Evolutionary conservation across 2,113 vertebrate species (phyloP).

Genomic region (Uropsilus gracilis): DNA sequence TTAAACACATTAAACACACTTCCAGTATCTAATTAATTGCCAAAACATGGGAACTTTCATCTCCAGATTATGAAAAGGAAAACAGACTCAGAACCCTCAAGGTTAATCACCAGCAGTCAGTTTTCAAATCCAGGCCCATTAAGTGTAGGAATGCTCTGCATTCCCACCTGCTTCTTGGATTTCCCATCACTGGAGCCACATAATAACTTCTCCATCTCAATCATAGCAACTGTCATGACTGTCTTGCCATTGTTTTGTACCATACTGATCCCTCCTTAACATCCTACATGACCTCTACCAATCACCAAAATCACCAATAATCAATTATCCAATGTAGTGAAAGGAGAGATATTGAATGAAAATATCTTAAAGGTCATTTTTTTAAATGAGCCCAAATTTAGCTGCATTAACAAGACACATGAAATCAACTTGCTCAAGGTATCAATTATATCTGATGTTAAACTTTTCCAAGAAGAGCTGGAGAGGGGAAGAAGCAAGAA

Average conservation of each 20-base stretch:
- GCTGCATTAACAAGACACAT: conserved; percentile 1
- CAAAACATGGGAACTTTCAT: neutral
- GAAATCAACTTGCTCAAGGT: neutral
- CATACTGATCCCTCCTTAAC: neutral
- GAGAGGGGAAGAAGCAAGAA: too few species aligned
- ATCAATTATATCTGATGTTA: conserved; percentile 29
- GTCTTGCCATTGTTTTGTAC: neutral
- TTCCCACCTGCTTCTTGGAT: neutral
- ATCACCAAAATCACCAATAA: too few species aligned
- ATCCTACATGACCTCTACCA: neutral
- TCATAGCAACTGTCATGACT: neutral
- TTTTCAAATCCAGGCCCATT: neutral
- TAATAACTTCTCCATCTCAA: neutral
- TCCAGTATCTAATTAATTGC: neutral
- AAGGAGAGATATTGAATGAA: neutral
- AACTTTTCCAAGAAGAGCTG: neutral
- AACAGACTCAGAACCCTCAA: neutral
- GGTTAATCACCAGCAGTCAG: neutral
- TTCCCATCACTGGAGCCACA: neutral
- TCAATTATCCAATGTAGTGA: neutral
- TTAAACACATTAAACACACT: neutral
- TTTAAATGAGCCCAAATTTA: neutral
- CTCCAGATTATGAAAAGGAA: neutral
- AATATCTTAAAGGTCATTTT: conserved; percentile 10
- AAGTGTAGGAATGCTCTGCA: neutral